These are phyloP conservation scores for Syrrhaptes paradoxus DNA, from an alignment of 2,113 vertebrate genomes.

Conservation along the genomic window DNA sequence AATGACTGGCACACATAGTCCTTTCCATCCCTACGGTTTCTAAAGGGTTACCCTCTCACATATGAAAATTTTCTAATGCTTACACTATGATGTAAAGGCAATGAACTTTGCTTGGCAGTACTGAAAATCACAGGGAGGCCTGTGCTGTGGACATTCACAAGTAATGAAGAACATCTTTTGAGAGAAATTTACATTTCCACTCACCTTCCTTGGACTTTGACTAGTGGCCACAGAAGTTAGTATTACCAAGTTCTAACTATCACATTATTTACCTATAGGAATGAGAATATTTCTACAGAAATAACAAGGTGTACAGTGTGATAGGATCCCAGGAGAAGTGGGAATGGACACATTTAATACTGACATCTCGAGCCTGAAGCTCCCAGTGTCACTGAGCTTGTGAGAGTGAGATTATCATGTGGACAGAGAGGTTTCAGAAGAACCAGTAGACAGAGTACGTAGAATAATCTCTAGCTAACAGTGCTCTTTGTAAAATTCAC, in stretches of 20 bases:
- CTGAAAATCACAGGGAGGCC: background rate
- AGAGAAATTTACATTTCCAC: background rate
- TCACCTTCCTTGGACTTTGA: background rate
- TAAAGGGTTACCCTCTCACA: background rate
- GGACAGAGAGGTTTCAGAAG: background rate
- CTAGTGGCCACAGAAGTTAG: background rate
- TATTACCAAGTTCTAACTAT: background rate
- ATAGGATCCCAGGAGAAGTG: background rate
- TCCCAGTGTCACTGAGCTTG: background rate
- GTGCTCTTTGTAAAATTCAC: background rate
- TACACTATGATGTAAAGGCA: background rate
- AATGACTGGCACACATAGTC: background rate
- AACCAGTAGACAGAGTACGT: background rate
- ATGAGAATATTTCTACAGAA: background rate
- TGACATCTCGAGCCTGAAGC: background rate
- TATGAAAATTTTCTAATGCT: background rate
- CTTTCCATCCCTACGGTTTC: background rate
- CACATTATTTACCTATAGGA: background rate
- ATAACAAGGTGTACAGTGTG: background rate
- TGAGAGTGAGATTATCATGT: background rate
- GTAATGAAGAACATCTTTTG: accelerated
- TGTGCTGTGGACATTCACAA: background rate
- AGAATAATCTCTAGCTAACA: background rate
- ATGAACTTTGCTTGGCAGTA: background rate
- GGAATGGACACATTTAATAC: background rate